Base-by-base conservation (phyloP, 1,140 invertebrate genomes). In the Zelostemma sp. region DNA sequence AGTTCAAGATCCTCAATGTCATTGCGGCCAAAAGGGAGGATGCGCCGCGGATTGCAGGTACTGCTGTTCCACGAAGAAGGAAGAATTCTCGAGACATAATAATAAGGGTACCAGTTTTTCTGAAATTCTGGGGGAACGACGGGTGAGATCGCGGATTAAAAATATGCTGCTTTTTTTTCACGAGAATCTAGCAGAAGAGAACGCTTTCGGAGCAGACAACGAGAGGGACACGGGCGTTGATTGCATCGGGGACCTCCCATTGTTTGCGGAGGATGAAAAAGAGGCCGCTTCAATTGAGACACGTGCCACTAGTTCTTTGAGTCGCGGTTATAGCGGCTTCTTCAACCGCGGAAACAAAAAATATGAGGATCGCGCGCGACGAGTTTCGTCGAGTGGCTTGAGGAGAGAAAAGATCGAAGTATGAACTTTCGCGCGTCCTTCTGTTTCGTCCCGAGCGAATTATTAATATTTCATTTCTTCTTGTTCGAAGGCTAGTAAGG, bases 101-200 rank as follows among this genome's bases (percentile, higher is more conserved):
- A 6, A 3, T 21, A 18, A 18, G 43, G 43, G 47, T 35, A 33
- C n/a, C 11, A 14, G 1, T 53, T 48, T 68, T 50, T 57, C 53
- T 74, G 74, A 68, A 68, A 60, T 45, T 64, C 45, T 58, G 72
- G 65, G 73, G 73, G 72, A n/a, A n/a, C 2, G n/a, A n/a, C n/a
- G 33, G n/a, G n/a, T n/a, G 33, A 35, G 33, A 28, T 3, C 8
- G 25, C 11, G 1, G n/a, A 35, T 35, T 35, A 35, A 35, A n/a
- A 35, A 35, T 35, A 2, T 35, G 33, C 11, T 35, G 33, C 11
- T 49, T 25, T 54, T 46, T 70, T 68, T 59, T 74, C 57, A 71
- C 64, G 62, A 72, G 74, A 61, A 47, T 75, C 68, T 66, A 46
- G 68, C 67, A 75, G 75, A 69, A 75, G 48, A 50, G 58, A 57